Percentiles rank a stretch among this genome's conserved stretches.
These are phyloP conservation scores for Otolemur garnettii DNA, from an alignment of 2,113 vertebrate species.

Conservation along the genomic window DNA sequence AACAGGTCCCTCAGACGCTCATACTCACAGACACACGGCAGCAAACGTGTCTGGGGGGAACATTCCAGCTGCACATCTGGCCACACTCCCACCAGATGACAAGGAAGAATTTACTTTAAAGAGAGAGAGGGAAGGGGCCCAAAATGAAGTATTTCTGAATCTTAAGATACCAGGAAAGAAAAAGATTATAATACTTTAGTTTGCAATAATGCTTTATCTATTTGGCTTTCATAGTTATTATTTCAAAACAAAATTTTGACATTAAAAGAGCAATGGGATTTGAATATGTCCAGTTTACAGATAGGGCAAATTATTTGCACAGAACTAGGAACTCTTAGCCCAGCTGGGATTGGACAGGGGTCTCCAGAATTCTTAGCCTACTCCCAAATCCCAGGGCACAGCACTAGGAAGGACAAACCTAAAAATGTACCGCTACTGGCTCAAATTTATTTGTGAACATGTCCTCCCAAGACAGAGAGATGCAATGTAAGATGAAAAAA, in stretches of 20 bases:
- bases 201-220: background rate
- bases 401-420: background rate
- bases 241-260: slow-evolving; percentile 28
- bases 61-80: slow-evolving; percentile 71
- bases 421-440: background rate
- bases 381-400: background rate
- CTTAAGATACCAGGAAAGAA: slow-evolving; percentile 85
- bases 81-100: background rate
- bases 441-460: background rate
- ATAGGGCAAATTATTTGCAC: background rate
- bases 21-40: slow-evolving; percentile 90
- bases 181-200: background rate
- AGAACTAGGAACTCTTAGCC: background rate
- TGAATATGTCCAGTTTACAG: background rate
- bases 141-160: slow-evolving; percentile 86
- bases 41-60: slow-evolving; percentile 82
- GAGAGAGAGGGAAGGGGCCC: slow-evolving; percentile 87
- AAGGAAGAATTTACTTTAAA: slow-evolving; percentile 84
- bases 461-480: background rate
- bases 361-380: background rate
- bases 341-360: accelerated
- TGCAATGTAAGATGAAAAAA: background rate
- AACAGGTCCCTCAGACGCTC: accelerated
- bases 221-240: background rate
- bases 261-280: background rate